Base-by-base conservation (phyloP, 2,888 invertebrate species). In the Phymatocera aterrima region DNA sequence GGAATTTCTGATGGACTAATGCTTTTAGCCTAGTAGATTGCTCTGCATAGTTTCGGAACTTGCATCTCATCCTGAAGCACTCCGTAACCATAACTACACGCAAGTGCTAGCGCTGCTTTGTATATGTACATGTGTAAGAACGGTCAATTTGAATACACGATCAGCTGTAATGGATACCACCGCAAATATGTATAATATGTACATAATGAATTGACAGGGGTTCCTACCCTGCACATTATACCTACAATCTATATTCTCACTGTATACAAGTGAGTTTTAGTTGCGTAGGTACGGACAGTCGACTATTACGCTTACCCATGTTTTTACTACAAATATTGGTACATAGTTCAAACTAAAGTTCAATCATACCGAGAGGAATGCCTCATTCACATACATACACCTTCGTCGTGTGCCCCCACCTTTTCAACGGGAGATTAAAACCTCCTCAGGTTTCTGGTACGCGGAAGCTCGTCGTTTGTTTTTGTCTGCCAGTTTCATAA, bases 201-300 rank as follows among this genome's bases (percentile, higher is more conserved):
- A 68, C 68, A 68, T 68, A 68, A 68, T 68, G 46, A 24, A 68
- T 68, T 43, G 68, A 68, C 46, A 24, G 10, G 43, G 68, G 46
- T 68, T 12, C 28, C 28, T 12, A n/a, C 60, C 5, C 3, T 3
- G 24, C 61, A 8, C 34, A 57, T 37, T 18, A 37, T 64, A 37
- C 34, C n/a, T 34, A 61, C n/a, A 1, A 15, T n/a, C 37, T 65
- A 21, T 43, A 40, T 2, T 60, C 28, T n/a, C 37, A 64, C 61
- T 18, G 61, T 37, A 12, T 12, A 43, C 43, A 18, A 2, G 21
- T 64, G 3, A 64, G 61, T 37, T 64, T 18, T n/a, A 37, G 37
- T 21, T 37, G 6, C 6, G 6, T 43, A 4, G 18, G 15, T 51
- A 51, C 15, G n/a, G 51, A 40, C 40, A 40, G 40, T 8, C 40